Percentiles rank a stretch among this genome's conserved stretches.
phyloP scores from a whole-genome alignment of 2,113 vertebrate genomes.

The Etia nguti region DNA sequence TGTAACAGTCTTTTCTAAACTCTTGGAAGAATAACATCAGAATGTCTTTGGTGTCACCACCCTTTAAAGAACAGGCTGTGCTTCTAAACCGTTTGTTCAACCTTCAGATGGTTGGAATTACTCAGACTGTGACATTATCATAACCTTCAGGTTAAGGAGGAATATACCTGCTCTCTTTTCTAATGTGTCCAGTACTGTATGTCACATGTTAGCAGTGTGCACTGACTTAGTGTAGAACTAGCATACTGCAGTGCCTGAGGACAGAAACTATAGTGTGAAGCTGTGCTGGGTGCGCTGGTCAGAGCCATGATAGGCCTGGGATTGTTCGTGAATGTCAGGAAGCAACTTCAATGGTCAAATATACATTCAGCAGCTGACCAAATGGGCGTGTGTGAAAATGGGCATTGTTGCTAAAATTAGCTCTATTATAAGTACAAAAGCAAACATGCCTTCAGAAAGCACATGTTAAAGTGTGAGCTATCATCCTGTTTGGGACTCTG shows the following conservation, averaged over 20 bases:
- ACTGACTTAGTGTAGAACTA: too few relatives aligned
- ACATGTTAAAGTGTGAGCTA: neutral
- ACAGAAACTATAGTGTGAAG: neutral
- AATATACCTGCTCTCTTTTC: neutral
- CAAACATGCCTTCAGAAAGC: neutral
- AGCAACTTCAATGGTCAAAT: neutral
- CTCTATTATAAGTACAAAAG: neutral
- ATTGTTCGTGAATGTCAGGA: neutral
- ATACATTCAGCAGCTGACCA: neutral
- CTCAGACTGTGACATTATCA: neutral
- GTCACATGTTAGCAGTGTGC: neutral
- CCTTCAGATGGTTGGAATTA: neutral
- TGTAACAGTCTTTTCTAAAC: neutral
- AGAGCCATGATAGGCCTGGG: neutral
- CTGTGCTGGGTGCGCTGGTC: neutral
- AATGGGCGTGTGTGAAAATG: too few relatives aligned
- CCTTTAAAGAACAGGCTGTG: neutral
- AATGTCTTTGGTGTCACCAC: neutral
- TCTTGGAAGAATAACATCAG: neutral
- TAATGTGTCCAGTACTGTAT: neutral
- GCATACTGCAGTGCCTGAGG: neutral
- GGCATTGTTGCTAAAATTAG: neutral
- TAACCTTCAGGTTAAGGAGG: neutral
- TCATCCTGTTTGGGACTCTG: neutral
- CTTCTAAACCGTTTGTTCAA: neutral